A percentile compares a stretch with the other conserved stretches of the same genome.
Evolutionary conservation across 2,113 vertebrate genomes (phyloP).

Genomic region (Pollachius pollachius): DNA sequence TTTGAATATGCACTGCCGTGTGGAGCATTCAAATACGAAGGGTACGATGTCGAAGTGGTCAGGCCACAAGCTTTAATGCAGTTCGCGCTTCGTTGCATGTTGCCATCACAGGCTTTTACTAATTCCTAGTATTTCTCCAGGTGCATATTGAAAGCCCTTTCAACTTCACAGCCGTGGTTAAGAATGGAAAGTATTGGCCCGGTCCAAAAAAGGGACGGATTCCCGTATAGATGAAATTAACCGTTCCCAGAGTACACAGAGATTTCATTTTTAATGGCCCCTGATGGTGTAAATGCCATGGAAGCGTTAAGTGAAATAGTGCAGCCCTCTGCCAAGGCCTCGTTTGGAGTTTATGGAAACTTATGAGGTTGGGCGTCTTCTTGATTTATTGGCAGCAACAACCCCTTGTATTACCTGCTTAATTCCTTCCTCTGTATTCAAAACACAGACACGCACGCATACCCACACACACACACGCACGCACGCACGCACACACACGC

Average conservation of each 20-base stretch:
- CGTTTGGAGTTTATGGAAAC: slow-evolving; percentile 23
- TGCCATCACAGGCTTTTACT: slow-evolving; percentile 13
- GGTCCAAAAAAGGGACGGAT: not conserved
- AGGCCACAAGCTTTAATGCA: no score
- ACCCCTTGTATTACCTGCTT: no score
- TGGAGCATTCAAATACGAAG: no score
- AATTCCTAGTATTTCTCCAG: slow-evolving; percentile 12
- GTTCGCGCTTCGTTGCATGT: no score
- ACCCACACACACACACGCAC: no score
- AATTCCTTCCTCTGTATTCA: no score
- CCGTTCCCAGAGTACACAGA: not conserved
- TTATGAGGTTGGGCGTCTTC: slow-evolving; percentile 21
- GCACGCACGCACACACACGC: no score
- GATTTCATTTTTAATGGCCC: not conserved
- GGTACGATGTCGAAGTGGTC: no score
- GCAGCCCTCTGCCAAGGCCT: slow-evolving; percentile 4
- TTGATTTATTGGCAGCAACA: not conserved
- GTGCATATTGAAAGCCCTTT: no score
- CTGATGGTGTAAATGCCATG: slow-evolving; percentile 10
- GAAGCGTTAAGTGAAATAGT: slow-evolving; percentile 26
- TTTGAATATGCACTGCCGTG: no score
- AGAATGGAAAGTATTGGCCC: slow-evolving; percentile 11
- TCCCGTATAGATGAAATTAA: not conserved
- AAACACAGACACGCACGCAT: no score
- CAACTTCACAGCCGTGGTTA: slow-evolving; percentile 24